Evolutionary conservation across 1,140 invertebrate species (phyloP), one percentile per base, ranked within the genome.

Genomic region (Diabrotica undecimpunctata): DNA sequence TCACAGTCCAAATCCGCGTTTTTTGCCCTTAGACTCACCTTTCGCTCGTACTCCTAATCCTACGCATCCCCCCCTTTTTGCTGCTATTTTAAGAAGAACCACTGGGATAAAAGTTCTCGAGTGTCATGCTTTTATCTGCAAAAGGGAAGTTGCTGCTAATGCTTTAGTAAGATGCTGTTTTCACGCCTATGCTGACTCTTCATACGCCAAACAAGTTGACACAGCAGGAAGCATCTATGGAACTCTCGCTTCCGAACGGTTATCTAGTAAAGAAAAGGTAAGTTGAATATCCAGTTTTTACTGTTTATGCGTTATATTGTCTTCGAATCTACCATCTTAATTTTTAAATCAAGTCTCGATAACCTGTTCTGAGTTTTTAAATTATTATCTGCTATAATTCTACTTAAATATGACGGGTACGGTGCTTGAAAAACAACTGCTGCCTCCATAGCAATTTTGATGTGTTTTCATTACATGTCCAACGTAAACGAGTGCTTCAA

Each of bases 51-150:
- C 90, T 62, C 95, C 91, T 25, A 94, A 89, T 67, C 83, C 86
- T 52, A 88, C 89, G 59, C 93, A 96, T 79, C 97, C 97, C 50
- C 97, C 97, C 7, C 86, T 99, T 52, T 99, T 99, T 81, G 95
- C 97, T 38, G 95, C 95, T 62, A 98, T 99, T 55, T 82, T 98
- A 52, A 85, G 97, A 38, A 85, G 97, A 51, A 98, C 96, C 5
- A 93, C 93, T 7, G 97, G 97, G n/a, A 97, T 98, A 69, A 99
- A 98, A 82, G 95, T 99, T 11, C 84, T 99, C 9, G 97, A 99
- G 82, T 99, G 97, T 84, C 97, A 99, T 82, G 95, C 95, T 36
- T 99, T 99, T 80, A 95, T 99, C 72, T 98, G 96, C 81, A 96
- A 96, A 74, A 86, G 94, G 54, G 95, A 96, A 80, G 93, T 94